These are phyloP conservation scores for Griposia aprilina DNA, from an alignment of 2,888 invertebrate genomes.

Conservation along the genomic window DNA sequence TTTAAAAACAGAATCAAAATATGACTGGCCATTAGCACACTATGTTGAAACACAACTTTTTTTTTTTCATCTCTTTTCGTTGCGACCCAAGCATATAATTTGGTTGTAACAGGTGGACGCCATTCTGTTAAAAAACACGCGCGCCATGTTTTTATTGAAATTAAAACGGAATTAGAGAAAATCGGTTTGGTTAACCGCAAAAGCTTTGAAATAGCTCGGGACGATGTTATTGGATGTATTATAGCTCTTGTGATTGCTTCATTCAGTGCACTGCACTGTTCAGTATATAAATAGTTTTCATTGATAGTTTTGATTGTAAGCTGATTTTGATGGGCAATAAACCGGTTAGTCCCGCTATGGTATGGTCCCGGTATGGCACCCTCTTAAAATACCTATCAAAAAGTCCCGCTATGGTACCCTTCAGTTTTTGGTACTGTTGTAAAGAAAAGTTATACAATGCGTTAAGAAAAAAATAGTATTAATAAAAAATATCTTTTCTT, in stretches of 20 bases:
- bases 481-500: too few species aligned
- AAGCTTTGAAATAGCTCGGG: constrained; percentile 70
- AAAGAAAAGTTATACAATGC: too few species aligned
- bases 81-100: constrained; percentile 72
- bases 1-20: constrained; percentile 56
- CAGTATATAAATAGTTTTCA: constrained; percentile 41
- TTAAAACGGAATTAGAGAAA: constrained; percentile 85
- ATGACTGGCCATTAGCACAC: constrained; percentile 56
- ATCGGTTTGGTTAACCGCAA: constrained; percentile 83
- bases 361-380: too few species aligned
- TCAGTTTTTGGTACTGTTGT: too few species aligned
- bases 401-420: too few species aligned
- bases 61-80: constrained; percentile 62
- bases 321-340: constrained; percentile 50
- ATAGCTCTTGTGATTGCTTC: constrained; percentile 58
- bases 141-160: constrained; percentile 78
- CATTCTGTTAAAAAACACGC: constrained; percentile 69
- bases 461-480: too few species aligned
- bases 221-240: constrained; percentile 62
- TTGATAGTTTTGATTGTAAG: constrained; percentile 55
- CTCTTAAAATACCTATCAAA: too few species aligned
- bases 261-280: constrained; percentile 57
- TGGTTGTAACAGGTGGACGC: constrained; percentile 79
- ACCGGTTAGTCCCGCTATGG: too few species aligned
- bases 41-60: constrained; percentile 56